Conservation (phyloP, 2,113 vertebrate species). For the Catharus minimus region DNA sequence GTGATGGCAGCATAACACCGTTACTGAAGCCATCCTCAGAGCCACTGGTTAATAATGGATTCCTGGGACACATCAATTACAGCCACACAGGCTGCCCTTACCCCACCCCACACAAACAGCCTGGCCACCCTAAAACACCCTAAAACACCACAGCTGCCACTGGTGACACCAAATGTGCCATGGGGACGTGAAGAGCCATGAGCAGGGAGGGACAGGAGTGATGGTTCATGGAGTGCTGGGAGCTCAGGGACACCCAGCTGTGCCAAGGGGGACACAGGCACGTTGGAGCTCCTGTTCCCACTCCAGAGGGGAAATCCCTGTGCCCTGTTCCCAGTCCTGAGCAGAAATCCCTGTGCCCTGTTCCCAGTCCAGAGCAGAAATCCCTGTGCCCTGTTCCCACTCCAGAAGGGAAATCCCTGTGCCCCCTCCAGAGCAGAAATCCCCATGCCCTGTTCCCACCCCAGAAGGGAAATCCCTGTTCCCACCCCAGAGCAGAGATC, state of each 20-base stretch:
- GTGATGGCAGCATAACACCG: slow-evolving; percentile 11
- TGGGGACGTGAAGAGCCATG: fast-evolving
- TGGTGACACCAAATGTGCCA: neutral
- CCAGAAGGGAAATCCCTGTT: too few species aligned
- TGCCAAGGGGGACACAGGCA: neutral
- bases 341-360: neutral
- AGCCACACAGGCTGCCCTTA: neutral
- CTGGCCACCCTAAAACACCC: neutral
- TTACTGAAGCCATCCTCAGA: slow-evolving; percentile 17
- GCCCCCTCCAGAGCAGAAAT: too few species aligned
- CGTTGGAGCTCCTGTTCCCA: too few species aligned
- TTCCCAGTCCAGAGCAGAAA: too few species aligned
- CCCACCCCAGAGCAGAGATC: too few species aligned
- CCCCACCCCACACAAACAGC: neutral
- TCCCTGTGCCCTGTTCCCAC: too few species aligned
- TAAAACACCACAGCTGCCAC: neutral
- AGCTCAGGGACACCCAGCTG: neutral
- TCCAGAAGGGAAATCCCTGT: too few species aligned
- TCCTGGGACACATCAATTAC: slow-evolving; percentile 15
- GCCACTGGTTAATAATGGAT: neutral
- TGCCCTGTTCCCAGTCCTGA: too few species aligned
- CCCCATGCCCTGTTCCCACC: too few species aligned
- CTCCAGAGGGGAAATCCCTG: too few species aligned
- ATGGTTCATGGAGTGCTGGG: fast-evolving
- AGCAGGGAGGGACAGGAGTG: neutral